Percentiles rank a stretch among this genome's conserved stretches.
These are phyloP conservation scores for Tinamus major DNA, from an alignment of 2,797 vertebrate species.

Conservation along the genomic window DNA sequence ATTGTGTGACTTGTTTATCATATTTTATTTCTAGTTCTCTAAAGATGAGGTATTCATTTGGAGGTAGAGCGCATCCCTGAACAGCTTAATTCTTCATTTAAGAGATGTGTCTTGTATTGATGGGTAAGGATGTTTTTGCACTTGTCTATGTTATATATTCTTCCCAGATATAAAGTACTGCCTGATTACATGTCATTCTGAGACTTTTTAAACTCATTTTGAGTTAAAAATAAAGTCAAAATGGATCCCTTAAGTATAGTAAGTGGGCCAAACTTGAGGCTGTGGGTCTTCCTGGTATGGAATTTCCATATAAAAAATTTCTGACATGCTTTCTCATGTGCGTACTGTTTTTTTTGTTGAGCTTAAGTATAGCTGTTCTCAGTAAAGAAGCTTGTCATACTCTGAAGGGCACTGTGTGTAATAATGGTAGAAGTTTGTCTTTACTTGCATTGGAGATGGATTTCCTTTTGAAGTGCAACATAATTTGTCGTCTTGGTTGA, in stretches of 20 bases:
- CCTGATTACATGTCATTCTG: not conserved
- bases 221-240: not conserved
- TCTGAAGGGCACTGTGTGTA: not conserved
- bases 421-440: not conserved
- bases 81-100: slow-evolving; percentile 24
- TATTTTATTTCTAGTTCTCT: slow-evolving; percentile 60
- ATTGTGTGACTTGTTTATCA: not conserved
- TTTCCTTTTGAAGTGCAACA: not conserved
- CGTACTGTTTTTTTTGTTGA: not conserved
- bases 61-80: slow-evolving; percentile 42
- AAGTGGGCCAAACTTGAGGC: not conserved
- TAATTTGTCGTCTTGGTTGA: not conserved
- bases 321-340: not conserved
- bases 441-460: not conserved
- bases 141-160: not conserved
- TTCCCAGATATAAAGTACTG: not conserved
- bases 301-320: not conserved
- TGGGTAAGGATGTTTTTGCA: slow-evolving; percentile 48
- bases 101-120: slow-evolving; percentile 63
- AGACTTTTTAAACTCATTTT: not conserved
- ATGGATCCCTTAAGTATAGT: not conserved
- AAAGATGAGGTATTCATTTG: slow-evolving; percentile 44
- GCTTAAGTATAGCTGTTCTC: not conserved
- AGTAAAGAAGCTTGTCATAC: not conserved
- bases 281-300: not conserved